A percentile compares a stretch with the other conserved stretches of the same genome.
phyloP scores from a whole-genome alignment of 2,888 invertebrate species.

The Eupelmus urozonus region DNA sequence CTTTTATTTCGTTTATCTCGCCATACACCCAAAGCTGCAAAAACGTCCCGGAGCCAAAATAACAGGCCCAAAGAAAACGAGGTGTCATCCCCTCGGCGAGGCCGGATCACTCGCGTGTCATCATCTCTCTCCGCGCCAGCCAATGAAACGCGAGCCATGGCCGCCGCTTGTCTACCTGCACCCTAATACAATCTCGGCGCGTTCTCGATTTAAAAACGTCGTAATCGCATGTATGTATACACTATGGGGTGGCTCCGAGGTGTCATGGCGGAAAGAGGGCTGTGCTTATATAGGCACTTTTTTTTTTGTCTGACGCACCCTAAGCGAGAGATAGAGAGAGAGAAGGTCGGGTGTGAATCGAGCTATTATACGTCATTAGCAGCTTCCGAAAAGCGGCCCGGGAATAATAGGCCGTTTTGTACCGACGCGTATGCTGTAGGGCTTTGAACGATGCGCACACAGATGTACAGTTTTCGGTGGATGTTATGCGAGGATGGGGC shows the following conservation, averaged over 20 bases:
- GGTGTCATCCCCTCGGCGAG: neutral
- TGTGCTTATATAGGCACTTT: neutral
- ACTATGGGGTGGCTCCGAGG: neutral
- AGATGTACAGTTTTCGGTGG: too few relatives aligned
- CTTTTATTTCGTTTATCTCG: too few relatives aligned
- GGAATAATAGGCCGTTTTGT: too few relatives aligned
- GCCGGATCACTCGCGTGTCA: too few relatives aligned
- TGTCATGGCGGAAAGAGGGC: constrained; percentile 21
- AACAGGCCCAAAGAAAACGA: neutral
- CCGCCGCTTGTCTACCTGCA: constrained; percentile 38
- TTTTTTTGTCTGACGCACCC: neutral
- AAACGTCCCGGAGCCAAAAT: too few relatives aligned
- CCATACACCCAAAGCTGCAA: too few relatives aligned
- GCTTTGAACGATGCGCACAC: too few relatives aligned
- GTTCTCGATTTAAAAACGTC: constrained; percentile 30
- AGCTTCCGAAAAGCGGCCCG: too few relatives aligned
- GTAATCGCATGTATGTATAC: neutral
- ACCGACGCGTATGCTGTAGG: too few relatives aligned
- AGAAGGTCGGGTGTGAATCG: neutral
- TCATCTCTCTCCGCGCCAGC: neutral
- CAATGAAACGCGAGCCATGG: constrained; percentile 44
- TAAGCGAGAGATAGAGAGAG: neutral
- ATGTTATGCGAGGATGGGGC: too few relatives aligned
- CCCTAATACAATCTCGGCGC: neutral
- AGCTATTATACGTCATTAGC: constrained; percentile 73